Percentiles rank a stretch among this genome's conserved stretches.
These are phyloP conservation scores for Brachionus rotundiformis DNA, from an alignment of 1,140 invertebrate genomes.

Conservation along the genomic window DNA sequence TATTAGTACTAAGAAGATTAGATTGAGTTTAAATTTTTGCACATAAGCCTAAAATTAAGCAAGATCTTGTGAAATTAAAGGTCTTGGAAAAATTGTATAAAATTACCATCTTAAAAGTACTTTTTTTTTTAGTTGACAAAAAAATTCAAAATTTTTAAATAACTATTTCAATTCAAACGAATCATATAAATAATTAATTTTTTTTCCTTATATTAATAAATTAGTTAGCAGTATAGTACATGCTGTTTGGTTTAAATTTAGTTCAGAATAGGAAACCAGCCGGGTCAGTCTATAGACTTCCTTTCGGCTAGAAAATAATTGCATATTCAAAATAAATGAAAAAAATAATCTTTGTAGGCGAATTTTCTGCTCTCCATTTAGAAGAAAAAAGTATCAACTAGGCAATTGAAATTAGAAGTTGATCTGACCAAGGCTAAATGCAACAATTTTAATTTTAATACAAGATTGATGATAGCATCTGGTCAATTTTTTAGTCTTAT, in stretches of 20 bases:
- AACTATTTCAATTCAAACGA: too few relatives aligned
- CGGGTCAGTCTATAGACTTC: neutral
- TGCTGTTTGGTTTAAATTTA: neutral
- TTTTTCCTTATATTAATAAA: too few relatives aligned
- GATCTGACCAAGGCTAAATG: too few relatives aligned
- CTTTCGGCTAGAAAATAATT: constrained; percentile 1
- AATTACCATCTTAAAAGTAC: neutral
- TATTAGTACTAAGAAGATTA: neutral
- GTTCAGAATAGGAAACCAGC: neutral
- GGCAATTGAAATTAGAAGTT: too few relatives aligned
- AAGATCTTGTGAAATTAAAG: neutral
- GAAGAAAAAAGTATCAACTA: too few relatives aligned
- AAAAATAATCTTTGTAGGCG: neutral
- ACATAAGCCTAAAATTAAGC: neutral
- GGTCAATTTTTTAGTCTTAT: too few relatives aligned
- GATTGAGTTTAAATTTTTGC: neutral
- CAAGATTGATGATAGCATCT: too few relatives aligned
- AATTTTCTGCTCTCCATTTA: neutral
- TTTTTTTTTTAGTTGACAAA: neutral
- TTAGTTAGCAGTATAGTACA: too few relatives aligned
- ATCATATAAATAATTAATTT: too few relatives aligned
- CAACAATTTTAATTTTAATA: too few relatives aligned
- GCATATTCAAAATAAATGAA: too few relatives aligned
- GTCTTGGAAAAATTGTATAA: neutral
- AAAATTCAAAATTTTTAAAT: too few relatives aligned